Percentiles rank a stretch among this genome's conserved stretches.
Conservation (phyloP, 30 jellyfish, hydroid and myxozoan genomes). For the Clytia hemisphaerica region DNA sequence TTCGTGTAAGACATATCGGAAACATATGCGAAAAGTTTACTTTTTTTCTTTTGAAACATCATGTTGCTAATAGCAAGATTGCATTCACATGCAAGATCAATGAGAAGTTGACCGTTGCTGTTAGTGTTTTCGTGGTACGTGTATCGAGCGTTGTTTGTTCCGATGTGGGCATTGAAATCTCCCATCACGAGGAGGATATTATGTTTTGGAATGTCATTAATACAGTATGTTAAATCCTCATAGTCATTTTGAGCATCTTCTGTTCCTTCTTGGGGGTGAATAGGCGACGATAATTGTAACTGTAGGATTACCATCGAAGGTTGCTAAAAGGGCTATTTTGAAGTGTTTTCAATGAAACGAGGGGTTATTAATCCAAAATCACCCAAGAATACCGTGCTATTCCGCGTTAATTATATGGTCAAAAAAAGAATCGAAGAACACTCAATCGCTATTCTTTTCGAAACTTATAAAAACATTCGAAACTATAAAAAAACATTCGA, state of each 20-base stretch:
- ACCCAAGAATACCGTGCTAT: too few species aligned
- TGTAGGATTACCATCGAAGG: constrained; percentile 20
- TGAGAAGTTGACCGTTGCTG: constrained; percentile 20
- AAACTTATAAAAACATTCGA: too few species aligned
- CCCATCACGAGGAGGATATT: constrained; percentile 24
- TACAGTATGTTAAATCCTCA: background rate
- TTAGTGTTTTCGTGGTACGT: constrained; percentile 32
- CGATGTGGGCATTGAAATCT: constrained; percentile 38
- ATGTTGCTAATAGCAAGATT: constrained; percentile 20
- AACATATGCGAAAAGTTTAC: constrained; percentile 23
- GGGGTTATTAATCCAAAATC: too few species aligned
- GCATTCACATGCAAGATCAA: background rate
- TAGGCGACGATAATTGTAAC: constrained; percentile 20
- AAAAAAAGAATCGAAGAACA: too few species aligned
- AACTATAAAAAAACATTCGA: too few species aligned
- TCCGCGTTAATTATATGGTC: too few species aligned
- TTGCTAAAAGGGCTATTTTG: constrained; percentile 22
- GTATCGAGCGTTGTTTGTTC: constrained; percentile 17
- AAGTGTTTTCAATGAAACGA: too few species aligned
- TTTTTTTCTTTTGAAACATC: constrained; percentile 4
- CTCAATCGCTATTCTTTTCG: too few species aligned
- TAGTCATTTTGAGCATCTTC: constrained; percentile 35
- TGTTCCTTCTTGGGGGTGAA: constrained; percentile 25
- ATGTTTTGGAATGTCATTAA: constrained; percentile 26
- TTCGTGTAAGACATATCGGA: constrained; percentile 33